Evolutionary conservation across 1,140 invertebrate genomes (phyloP).

Genomic region (Copidosoma floridanum): DNA sequence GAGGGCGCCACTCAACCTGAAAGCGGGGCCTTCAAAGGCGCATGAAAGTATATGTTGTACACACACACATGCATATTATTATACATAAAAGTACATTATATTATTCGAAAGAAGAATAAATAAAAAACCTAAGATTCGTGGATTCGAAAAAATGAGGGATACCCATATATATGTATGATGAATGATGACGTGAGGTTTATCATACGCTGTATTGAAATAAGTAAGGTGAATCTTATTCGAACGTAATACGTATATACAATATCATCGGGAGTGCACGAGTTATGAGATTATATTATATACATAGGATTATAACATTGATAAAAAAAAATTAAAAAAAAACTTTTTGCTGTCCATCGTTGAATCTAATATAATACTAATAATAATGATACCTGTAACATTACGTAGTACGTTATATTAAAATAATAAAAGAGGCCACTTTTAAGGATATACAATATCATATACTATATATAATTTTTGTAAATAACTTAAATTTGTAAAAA

Average conservation of each 20-base stretch:
- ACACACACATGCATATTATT: no score
- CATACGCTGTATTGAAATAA: not conserved
- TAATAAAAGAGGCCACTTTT: not conserved
- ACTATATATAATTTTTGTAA: constrained; percentile 14
- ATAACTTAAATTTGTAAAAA: constrained; percentile 16
- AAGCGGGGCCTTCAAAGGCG: constrained; percentile 7
- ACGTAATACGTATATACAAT: not conserved
- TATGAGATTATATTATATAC: not conserved
- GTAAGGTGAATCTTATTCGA: not conserved
- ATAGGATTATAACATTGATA: no score
- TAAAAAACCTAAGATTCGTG: no score
- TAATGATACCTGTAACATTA: no score
- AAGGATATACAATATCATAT: not conserved
- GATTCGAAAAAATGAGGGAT: no score
- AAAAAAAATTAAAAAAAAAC: no score
- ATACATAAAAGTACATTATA: no score
- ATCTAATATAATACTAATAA: no score
- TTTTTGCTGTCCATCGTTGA: constrained; percentile 20
- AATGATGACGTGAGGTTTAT: not conserved
- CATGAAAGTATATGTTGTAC: constrained; percentile 16
- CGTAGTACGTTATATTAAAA: not conserved
- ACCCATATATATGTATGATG: not conserved
- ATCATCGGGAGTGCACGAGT: not conserved
- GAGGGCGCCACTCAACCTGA: constrained; percentile 1
- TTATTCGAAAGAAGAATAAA: no score